Conservation (phyloP, 2,797 vertebrate genomes). For the Botia kubotai region DNA sequence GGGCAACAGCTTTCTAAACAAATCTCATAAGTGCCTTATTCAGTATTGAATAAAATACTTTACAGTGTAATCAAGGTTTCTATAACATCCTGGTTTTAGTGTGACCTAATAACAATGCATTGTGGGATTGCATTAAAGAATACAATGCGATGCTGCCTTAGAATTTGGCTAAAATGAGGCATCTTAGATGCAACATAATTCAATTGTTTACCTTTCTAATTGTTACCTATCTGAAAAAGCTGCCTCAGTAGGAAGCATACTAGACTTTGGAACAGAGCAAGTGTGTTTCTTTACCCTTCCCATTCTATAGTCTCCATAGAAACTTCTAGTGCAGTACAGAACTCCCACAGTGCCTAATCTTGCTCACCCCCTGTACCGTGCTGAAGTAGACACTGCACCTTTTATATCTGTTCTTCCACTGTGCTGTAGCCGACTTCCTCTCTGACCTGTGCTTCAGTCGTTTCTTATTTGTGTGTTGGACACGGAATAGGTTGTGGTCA, state of each 20-base stretch:
- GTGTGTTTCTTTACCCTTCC: conserved; percentile 29
- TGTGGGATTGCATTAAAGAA: too few species aligned
- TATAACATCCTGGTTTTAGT: too few species aligned
- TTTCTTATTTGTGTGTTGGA: conserved; percentile 17
- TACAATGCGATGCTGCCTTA: neutral
- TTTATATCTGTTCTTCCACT: conserved; percentile 26
- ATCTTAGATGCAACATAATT: neutral
- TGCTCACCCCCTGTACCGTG: conserved; percentile 13
- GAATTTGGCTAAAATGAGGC: neutral
- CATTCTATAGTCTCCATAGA: conserved; percentile 50
- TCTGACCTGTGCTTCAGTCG: conserved; percentile 30
- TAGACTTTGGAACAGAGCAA: neutral
- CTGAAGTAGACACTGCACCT: conserved; percentile 33
- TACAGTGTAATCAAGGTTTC: too few species aligned
- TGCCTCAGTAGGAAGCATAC: neutral
- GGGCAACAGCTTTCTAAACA: neutral
- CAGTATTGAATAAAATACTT: too few species aligned
- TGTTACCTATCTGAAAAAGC: too few species aligned
- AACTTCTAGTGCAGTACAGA: conserved; percentile 42
- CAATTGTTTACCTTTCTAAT: neutral
- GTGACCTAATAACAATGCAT: too few species aligned
- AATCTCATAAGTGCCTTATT: neutral
- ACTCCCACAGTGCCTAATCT: conserved; percentile 29
- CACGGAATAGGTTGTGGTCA: conserved; percentile 17
- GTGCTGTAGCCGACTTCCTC: conserved; percentile 9